Percentiles rank a stretch among this genome's conserved stretches.
phyloP scores from a whole-genome alignment of 1,140 invertebrate genomes.

The Papilio machaon region DNA sequence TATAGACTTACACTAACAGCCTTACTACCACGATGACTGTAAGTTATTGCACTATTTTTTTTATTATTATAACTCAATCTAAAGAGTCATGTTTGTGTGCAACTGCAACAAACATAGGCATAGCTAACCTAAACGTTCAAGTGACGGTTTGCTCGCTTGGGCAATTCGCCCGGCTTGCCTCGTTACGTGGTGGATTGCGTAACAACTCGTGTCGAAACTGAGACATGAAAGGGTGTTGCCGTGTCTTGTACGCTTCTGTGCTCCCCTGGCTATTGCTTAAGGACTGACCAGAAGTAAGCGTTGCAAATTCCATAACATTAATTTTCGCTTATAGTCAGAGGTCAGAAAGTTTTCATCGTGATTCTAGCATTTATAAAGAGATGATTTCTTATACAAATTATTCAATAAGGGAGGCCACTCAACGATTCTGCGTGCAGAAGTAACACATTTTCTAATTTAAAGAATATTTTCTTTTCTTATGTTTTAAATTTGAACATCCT shows the following conservation, averaged over 20 bases:
- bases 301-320: not conserved
- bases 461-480: too few relatives aligned
- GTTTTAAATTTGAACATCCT: too few relatives aligned
- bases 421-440: too few relatives aligned
- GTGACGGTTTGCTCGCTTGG: constrained; percentile 36
- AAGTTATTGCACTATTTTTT: too few relatives aligned
- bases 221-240: constrained; percentile 32
- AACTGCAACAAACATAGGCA: not conserved
- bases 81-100: too few relatives aligned
- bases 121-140: constrained; percentile 6
- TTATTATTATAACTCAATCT: too few relatives aligned
- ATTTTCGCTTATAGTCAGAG: not conserved
- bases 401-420: not conserved
- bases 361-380: not conserved
- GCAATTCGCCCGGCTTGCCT: constrained; percentile 33
- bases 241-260: constrained; percentile 8
- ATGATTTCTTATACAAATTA: not conserved
- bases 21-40: too few relatives aligned
- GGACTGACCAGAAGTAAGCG: constrained; percentile 12
- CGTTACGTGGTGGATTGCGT: constrained; percentile 36
- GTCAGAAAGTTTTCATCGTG: too few relatives aligned
- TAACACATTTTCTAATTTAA: too few relatives aligned
- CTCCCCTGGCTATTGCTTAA: constrained; percentile 18
- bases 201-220: constrained; percentile 20
- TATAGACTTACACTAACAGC: too few relatives aligned